Evolutionary conservation across 1,140 invertebrate genomes (phyloP).

Genomic region (Danaus plexippus): DNA sequence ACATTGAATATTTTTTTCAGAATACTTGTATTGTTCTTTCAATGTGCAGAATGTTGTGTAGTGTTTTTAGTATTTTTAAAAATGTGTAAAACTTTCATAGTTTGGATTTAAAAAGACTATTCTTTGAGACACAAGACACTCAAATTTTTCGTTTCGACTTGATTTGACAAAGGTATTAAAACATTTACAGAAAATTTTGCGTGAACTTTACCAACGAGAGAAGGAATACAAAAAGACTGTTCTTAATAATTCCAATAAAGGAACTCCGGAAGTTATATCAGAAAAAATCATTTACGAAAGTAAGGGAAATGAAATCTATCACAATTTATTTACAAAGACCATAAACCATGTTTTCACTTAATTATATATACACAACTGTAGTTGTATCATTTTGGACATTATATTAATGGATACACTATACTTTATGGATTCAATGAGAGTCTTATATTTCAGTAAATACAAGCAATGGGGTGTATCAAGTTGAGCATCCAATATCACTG

Average conservation of each 20-base stretch:
- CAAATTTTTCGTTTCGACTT: no score
- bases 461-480: conserved; percentile 44
- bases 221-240: conserved; percentile 51
- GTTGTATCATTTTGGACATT: no score
- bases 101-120: no score
- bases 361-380: no score
- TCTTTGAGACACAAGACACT: no score
- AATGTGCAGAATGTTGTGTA: no score
- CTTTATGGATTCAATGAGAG: conserved; percentile 7
- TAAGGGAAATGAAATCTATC: conserved; percentile 29
- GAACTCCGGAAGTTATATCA: conserved; percentile 37
- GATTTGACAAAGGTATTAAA: no score
- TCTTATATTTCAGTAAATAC: conserved; percentile 42
- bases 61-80: no score
- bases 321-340: not conserved
- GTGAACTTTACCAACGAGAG: conserved; percentile 52
- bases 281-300: conserved; percentile 59
- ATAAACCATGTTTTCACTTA: no score
- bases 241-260: conserved; percentile 15
- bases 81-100: no score
- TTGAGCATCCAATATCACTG: conserved; percentile 57
- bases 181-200: conserved; percentile 54
- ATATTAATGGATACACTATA: conserved; percentile 1
- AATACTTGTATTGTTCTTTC: no score
- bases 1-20: no score